Base-by-base conservation (phyloP, 2,888 invertebrate genomes). In the Linnaemya tessellans region DNA sequence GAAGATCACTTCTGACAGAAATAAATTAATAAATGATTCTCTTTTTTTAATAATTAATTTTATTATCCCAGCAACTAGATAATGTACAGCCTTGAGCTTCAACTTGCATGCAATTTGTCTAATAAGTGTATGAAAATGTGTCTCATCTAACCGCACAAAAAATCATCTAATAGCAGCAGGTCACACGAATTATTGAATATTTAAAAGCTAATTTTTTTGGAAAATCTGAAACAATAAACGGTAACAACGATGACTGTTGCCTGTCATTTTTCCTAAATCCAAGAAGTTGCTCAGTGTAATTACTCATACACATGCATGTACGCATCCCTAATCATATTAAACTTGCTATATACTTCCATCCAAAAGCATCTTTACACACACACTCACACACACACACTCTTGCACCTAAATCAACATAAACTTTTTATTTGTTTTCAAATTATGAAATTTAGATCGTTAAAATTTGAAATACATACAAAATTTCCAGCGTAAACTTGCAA, bases 361-460 rank as follows among this genome's bases (percentile, higher is more conserved):
- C 20, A 62, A 15, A 38, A 64, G 3, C 20, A 41, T 43, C 9
- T 51, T 60, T 25, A 22, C 11, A 58, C n/a, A 22, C 11, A 8
- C 13, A 51, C 13, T 13, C 7, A 30, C 62, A 67, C 51, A 22
- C 25, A 70, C 51, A 35, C 4, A 18, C 58, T 11, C 11, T 13
- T 13, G 41, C 11, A 11, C 11, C 11, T 41, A 41, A 41, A 49
- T 64, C 62, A 38, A 81, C 75, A 71, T 75, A 49, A 77, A 58
- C 56, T 70, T 58, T 58, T 54, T 77, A 64, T 82, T 77, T 77
- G 30, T 41, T 77, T 70, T 64, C 10, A 43, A 81, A 81, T 81
- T 81, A 75, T 81, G 81, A 81, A 82, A 81, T 75, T 75, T 81
- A 81, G 75, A 82, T 70, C 64, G 70, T 82, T 70, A 70, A 77